Conservation (phyloP, 2,888 invertebrate genomes). For the Pseudeuparius sepicola region DNA sequence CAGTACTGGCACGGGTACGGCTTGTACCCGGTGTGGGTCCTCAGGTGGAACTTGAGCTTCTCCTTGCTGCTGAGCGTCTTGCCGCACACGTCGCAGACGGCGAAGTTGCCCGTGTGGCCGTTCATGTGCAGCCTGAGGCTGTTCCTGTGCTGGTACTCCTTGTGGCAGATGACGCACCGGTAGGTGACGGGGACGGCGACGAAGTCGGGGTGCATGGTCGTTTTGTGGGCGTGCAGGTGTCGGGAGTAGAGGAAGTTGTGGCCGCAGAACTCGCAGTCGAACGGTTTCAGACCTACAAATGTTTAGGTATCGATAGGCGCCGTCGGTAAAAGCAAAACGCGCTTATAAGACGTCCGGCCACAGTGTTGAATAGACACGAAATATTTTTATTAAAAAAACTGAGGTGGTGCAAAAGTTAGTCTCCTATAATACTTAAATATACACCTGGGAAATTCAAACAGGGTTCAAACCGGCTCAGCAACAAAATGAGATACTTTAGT, state of each 20-base stretch:
- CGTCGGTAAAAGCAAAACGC: no score
- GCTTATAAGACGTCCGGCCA: no score
- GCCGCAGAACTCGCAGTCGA: slow-evolving; percentile 45
- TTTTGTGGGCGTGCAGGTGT: slow-evolving; percentile 36
- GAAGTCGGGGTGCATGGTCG: slow-evolving; percentile 34
- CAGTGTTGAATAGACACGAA: no score
- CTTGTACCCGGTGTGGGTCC: slow-evolving; percentile 36
- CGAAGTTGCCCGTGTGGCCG: slow-evolving; percentile 42
- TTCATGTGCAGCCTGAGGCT: slow-evolving; percentile 39
- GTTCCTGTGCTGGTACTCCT: slow-evolving; percentile 37
- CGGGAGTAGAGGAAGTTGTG: slow-evolving; percentile 42
- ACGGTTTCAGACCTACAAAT: slow-evolving; percentile 43
- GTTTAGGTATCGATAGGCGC: no score
- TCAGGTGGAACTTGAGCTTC: slow-evolving; percentile 41
- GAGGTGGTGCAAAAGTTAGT: no score
- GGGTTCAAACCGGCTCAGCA: no score
- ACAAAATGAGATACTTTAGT: no score
- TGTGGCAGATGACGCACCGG: slow-evolving; percentile 38
- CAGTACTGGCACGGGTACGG: slow-evolving; percentile 36
- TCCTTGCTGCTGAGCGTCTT: slow-evolving; percentile 44
- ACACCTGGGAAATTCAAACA: no score
- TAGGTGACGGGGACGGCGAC: slow-evolving; percentile 31
- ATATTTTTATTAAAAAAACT: no score
- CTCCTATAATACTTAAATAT: no score
- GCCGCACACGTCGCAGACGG: slow-evolving; percentile 50